Evolutionary conservation across 1,140 invertebrate species (phyloP).

Genomic region (Solen grandis): DNA sequence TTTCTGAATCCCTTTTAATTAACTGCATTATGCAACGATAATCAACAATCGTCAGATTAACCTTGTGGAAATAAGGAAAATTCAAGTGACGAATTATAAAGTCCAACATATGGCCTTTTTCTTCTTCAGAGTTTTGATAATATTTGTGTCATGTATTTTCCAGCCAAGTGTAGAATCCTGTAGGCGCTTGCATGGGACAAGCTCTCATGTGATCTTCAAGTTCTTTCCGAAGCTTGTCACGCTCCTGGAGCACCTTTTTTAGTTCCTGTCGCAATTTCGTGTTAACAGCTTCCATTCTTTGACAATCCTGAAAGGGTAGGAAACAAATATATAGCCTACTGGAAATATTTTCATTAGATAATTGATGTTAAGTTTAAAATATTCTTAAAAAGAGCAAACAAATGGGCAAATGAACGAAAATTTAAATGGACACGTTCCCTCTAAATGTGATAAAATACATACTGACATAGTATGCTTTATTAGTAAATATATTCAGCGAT

Average conservation of each 20-base stretch:
- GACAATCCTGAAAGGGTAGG: slow-evolving; percentile 59
- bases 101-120: no score
- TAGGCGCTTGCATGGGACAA: slow-evolving; percentile 22
- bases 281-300: slow-evolving; percentile 51
- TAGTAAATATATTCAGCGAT: neutral
- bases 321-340: no score
- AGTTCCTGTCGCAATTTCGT: slow-evolving; percentile 45
- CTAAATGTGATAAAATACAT: neutral
- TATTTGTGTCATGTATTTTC: slow-evolving; percentile 10
- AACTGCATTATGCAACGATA: no score
- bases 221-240: slow-evolving; percentile 38
- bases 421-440: no score
- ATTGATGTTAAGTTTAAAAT: no score
- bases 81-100: no score
- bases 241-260: slow-evolving; percentile 43
- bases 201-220: slow-evolving; percentile 45
- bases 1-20: no score
- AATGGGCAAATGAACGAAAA: no score
- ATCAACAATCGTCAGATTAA: no score
- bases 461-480: neutral
- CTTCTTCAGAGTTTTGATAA: no score
- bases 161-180: neutral
- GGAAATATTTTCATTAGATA: no score
- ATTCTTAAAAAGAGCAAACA: neutral
- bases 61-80: no score